Base-by-base conservation (phyloP, 2,797 vertebrate genomes). In the Chromobotia macracanthus region DNA sequence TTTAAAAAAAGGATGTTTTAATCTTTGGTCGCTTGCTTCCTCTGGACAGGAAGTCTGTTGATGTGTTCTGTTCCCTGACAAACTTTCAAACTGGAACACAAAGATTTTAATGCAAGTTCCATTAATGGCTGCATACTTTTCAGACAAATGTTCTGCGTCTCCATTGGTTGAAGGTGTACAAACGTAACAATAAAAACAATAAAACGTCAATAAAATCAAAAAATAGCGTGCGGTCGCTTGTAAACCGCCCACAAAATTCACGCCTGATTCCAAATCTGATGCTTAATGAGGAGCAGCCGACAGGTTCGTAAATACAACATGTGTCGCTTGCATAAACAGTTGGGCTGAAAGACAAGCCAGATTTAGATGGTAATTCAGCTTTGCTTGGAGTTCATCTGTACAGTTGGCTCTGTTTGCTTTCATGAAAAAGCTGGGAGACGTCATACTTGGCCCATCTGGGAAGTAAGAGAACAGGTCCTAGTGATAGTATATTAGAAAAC, bases 371-470 rank as follows among this genome's bases (percentile, higher is more conserved):
- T 85, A 82, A 83, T 84, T 83, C 80, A 81, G 79, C 61, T 69
- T 72, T 82, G 80, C 71, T 86, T 41, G 16, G 78, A 74, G 70
- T 84, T 86, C 83, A 80, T 84, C 81, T 87, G 87, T 84, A 81
- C 79, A 77, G 60, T 81, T 16, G n/a, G 86, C 84, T 75, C 65
- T 79, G 84, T 88, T 86, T 88, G 53, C 68, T 53, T 79, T 71
- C 41, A 48, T 67, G 53, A 80, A 48, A 80, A 64, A 41, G 69
- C 75, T 81, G n/a, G 31, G 55, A 38, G 63, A 73, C 44, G 3
- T 79, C 60, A 66, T 48, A 71, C 75, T 55, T 72, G 66, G 51
- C 66, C 67, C 72, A 72, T 80, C 72, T 72, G 64, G 41, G 50
- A 75, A 41, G 77, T 76, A 72, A 76, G 67, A 69, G 28, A 63